Base-by-base conservation (phyloP, 2,797 vertebrate genomes). In the Siniperca undulata region DNA sequence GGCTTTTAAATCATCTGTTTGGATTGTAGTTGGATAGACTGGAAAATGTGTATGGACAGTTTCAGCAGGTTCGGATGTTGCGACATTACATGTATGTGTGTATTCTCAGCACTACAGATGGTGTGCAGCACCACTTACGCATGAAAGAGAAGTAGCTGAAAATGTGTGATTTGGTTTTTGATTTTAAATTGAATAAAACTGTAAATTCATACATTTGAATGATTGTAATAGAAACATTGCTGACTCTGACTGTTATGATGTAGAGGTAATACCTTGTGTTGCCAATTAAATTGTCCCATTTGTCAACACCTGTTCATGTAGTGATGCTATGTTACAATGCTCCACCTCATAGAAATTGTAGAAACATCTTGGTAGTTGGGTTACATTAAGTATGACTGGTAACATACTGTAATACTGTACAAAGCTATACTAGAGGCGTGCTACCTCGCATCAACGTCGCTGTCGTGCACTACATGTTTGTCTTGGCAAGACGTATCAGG, bases 91-190 rank as follows among this genome's bases (percentile, higher is more conserved):
- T 46, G 34, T 20, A 13, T 78, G 71, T 38, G 44, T 73, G 60
- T 50, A 3, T 40, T 71, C 38, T 69, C 42, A 68, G 30, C 50
- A 59, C 72, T 61, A 48, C 80, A 81, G 71, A 88, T 78, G 65
- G 46, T 59, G 68, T 80, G 55, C 50, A 55, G 36, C 27, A 19
- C 10, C 66, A 56, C 64, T 55, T 56, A 62, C 0, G 0, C 27
- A 52, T 52, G 17, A 38, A 66, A 50, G 60, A 70, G 69, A 73
- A 34, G 22, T 5, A 8, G 65, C 67, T 73, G 67, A 48, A 84
- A 82, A 76, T 34, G 59, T 59, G 38, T 34, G 38, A 75, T 67
- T 64, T 58, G 40, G 50, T 38, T 40, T 71, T 60, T 69, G 0
- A 22, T 30, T 58, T 50, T 50, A 4, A 48, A 64, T 17, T 59